phyloP scores from a whole-genome alignment of 2,113 vertebrate genomes.

The Mohoua ochrocephala region DNA sequence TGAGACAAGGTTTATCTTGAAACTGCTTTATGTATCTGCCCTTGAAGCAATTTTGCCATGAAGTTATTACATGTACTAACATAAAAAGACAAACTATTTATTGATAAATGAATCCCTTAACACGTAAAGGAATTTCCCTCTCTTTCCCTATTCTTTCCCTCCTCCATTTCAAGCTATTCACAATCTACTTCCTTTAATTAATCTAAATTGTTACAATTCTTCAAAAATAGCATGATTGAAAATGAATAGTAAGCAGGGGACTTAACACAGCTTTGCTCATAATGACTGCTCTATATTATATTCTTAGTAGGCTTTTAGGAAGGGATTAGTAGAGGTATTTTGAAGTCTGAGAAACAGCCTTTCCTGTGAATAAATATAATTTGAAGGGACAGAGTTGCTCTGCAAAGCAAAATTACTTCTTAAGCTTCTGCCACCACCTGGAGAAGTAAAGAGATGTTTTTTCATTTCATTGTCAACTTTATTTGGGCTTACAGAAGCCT shows the following conservation, averaged over 20 bases:
- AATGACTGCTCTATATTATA: background rate
- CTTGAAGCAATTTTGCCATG: background rate
- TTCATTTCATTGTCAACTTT: background rate
- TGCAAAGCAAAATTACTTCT: background rate
- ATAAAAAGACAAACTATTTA: background rate
- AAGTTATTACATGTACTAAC: background rate
- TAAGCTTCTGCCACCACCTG: background rate
- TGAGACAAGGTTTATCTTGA: background rate
- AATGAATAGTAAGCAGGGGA: background rate
- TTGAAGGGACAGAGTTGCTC: background rate
- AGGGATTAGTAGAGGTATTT: background rate
- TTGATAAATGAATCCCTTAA: background rate
- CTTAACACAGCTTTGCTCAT: background rate
- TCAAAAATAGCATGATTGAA: background rate
- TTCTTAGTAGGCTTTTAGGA: background rate
- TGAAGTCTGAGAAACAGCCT: background rate
- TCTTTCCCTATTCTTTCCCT: background rate
- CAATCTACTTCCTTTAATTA: background rate
- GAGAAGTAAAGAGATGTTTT: background rate
- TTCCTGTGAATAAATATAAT: background rate
- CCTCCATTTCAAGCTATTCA: background rate
- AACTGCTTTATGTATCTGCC: background rate
- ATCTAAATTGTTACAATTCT: background rate
- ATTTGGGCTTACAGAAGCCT: background rate
- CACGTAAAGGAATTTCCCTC: background rate